Percentiles rank a stretch among this genome's conserved stretches.
Evolutionary conservation across 2,113 vertebrate genomes (phyloP).

Genomic region (Prolemur simus): DNA sequence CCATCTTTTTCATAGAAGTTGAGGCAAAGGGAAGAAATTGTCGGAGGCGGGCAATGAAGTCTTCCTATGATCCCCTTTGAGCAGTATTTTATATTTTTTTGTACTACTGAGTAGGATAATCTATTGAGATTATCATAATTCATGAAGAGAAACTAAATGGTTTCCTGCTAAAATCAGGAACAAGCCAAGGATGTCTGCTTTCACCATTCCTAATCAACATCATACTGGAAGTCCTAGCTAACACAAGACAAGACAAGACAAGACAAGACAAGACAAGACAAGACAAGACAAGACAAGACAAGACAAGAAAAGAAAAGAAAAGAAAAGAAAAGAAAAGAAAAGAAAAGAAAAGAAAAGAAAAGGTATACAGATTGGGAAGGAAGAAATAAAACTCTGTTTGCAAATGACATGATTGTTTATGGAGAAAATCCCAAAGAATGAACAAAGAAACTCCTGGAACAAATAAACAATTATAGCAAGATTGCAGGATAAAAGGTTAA

Average conservation of each 20-base stretch:
- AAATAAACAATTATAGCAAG: conserved; percentile 10
- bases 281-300: background rate
- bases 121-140: background rate
- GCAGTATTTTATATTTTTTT: background rate
- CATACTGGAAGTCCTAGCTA: background rate
- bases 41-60: background rate
- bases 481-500: background rate
- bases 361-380: background rate
- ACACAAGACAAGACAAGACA: background rate
- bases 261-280: too few species aligned
- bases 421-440: conserved; percentile 15
- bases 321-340: conserved; percentile 1
- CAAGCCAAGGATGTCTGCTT: background rate
- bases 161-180: background rate
- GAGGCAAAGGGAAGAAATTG: background rate
- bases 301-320: background rate
- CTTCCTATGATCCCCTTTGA: background rate
- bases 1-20: background rate
- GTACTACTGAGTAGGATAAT: background rate
- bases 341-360: background rate
- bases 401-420: background rate
- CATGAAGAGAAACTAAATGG: background rate
- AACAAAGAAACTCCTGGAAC: conserved; percentile 7
- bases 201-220: background rate
- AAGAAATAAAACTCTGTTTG: conserved; percentile 3